Base-by-base conservation (phyloP, 2,113 vertebrate genomes). In the Silurus meridionalis region DNA sequence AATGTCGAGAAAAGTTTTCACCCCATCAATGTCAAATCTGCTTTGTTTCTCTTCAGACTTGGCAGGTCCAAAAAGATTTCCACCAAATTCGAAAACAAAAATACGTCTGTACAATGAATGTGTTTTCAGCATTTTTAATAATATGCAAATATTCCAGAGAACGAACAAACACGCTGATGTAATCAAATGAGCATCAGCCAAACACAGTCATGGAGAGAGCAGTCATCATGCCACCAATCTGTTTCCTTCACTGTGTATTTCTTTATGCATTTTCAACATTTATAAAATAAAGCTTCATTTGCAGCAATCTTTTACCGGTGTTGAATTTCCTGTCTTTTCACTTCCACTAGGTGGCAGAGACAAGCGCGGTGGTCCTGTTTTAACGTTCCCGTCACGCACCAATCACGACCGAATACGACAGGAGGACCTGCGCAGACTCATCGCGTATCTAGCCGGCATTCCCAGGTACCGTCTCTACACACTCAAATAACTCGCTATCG, bases 351-450 rank as follows among this genome's bases (percentile, higher is more conserved):
- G 98, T 90, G 98, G 98, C 90, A 96, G 98, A 96, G 98, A 99
- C 94, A 97, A 97, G 88, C 97, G 98, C 52, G 98, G 98, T 69
- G 98, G 98, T 85, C 98, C 98, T 5, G 96, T 99, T 87, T 94
- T 99, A 93, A 99, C 98, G 0, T 99, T 99, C 94, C 98, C 98
- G 75, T 98, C 97, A 92, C 97, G 98, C 85, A 99, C 97, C 93
- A 99, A 99, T 92, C 98, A 99, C 0, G 98, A 99, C 86, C 97
- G 98, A 97, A 99, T 99, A 99, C 97, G 97, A 89, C 96, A 97
- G 67, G 98, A 99, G 86, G 98, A 99, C 88, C 96, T 99, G 87
- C 94, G 97, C 90, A 97, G 96, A 89, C 95, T 99, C 89, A 97
- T 99, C 86, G 98, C 97, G 0, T 99, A 99, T 90, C 95, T 99